A percentile compares a stretch with the other conserved stretches of the same genome.
These are phyloP conservation scores for Melanotaenia maccullochi DNA, from an alignment of 2,797 vertebrate species.

Conservation along the genomic window DNA sequence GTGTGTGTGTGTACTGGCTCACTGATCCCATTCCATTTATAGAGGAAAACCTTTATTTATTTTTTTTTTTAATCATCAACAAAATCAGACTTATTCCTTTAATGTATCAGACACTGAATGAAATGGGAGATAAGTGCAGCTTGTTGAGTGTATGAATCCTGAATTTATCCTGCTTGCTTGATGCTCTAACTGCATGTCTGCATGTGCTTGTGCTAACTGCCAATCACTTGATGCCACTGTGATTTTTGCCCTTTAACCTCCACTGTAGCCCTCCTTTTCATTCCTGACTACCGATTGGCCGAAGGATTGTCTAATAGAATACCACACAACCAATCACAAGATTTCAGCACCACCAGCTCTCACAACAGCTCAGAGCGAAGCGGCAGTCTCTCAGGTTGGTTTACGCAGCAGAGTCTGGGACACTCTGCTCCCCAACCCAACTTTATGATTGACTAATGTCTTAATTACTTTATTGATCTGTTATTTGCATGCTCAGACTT, in stretches of 20 bases:
- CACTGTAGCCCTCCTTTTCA: constrained; percentile 99
- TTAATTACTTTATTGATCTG: constrained; percentile 71
- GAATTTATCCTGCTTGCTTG: constrained; percentile 77
- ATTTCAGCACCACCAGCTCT: constrained; percentile 99
- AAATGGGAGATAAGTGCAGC: constrained; percentile 19
- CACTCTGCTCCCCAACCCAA: constrained; percentile 58
- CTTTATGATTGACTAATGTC: constrained; percentile 66
- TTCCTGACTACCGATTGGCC: constrained; percentile 99
- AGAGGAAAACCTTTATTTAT: constrained; percentile 11
- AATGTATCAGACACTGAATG: constrained; percentile 18
- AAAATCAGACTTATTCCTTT: constrained; percentile 12
- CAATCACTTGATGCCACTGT: constrained; percentile 96
- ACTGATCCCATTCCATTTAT: constrained; percentile 21
- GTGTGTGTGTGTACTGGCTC: constrained; percentile 5
- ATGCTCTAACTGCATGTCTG: constrained; percentile 94
- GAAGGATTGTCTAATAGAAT: constrained; percentile 99
- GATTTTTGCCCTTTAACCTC: constrained; percentile 97
- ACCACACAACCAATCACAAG: constrained; percentile 99
- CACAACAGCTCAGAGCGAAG: constrained; percentile 99
- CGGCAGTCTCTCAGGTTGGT: constrained; percentile 99
- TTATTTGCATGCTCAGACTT: constrained; percentile 77
- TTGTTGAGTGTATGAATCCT: constrained; percentile 41
- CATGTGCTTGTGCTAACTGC: constrained; percentile 97
- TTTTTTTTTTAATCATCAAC: constrained; percentile 15
- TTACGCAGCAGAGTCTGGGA: constrained; percentile 67